Evolutionary conservation across 2,113 vertebrate genomes (phyloP).

Genomic region (Poeciliopsis turrubarensis): DNA sequence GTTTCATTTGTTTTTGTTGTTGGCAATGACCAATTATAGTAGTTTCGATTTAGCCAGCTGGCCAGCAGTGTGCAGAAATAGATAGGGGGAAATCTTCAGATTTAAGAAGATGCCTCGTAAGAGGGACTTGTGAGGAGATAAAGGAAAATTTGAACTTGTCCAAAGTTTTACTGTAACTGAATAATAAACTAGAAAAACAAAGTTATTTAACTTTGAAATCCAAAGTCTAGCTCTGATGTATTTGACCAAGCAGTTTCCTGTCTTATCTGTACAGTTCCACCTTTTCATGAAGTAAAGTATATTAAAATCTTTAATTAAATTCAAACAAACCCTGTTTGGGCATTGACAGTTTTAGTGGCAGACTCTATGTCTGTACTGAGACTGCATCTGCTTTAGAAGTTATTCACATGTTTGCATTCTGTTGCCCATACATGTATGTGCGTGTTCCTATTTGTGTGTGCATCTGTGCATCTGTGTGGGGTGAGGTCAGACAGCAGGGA

Average conservation of each 20-base stretch:
- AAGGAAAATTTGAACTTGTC: background rate
- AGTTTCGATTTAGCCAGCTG: no score
- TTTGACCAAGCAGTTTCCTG: conserved; percentile 15
- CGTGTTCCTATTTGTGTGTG: conserved; percentile 29
- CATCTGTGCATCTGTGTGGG: conserved; percentile 35
- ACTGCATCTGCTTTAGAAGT: conserved; percentile 31
- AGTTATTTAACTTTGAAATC: background rate
- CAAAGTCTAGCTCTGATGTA: conserved; percentile 2
- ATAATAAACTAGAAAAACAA: background rate
- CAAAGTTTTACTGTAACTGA: background rate
- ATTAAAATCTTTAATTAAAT: background rate
- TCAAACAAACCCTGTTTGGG: conserved; percentile 4
- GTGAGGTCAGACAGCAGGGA: conserved; percentile 82
- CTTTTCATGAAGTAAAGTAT: conserved; percentile 9
- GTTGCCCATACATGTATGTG: conserved; percentile 23
- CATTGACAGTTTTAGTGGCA: background rate
- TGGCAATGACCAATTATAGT: no score
- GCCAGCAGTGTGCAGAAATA: no score
- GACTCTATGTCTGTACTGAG: background rate
- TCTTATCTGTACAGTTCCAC: background rate
- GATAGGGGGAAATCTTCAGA: no score
- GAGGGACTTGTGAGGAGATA: no score
- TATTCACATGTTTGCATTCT: conserved; percentile 39
- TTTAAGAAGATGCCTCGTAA: no score
- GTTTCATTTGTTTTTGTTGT: no score